Percentiles rank a stretch among this genome's conserved stretches.
These are phyloP conservation scores for Littorina saxatilis DNA, from an alignment of 1,140 invertebrate genomes.

Conservation along the genomic window DNA sequence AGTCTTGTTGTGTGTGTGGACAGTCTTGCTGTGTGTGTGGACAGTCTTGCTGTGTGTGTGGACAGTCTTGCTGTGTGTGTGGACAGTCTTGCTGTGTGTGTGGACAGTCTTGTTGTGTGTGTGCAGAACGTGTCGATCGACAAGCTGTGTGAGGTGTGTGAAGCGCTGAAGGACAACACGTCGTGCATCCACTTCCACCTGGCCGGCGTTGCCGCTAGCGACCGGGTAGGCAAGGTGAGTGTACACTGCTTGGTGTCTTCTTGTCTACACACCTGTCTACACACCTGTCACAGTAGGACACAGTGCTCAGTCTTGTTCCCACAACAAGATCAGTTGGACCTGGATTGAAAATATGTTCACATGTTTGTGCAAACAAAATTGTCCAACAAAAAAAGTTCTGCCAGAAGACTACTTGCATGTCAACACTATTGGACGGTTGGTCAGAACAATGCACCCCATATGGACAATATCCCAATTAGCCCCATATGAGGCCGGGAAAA, in stretches of 20 bases:
- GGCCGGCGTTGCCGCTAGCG: slow-evolving; percentile 91
- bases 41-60: too few relatives aligned
- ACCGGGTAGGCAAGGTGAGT: slow-evolving; percentile 83
- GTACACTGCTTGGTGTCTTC: too few relatives aligned
- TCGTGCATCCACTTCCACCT: slow-evolving; percentile 93
- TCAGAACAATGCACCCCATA: too few relatives aligned
- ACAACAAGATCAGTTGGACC: too few relatives aligned
- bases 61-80: background rate
- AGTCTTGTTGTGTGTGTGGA: background rate
- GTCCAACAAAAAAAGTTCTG: too few relatives aligned
- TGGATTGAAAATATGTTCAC: too few relatives aligned
- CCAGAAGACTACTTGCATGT: too few relatives aligned
- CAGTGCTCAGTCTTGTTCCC: background rate
- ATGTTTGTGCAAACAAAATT: too few relatives aligned
- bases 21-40: background rate
- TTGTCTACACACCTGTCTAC: background rate
- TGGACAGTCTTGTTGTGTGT: slow-evolving; percentile 33
- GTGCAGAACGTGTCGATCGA: slow-evolving; percentile 97
- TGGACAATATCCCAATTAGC: too few relatives aligned
- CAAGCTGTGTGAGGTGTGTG: slow-evolving; percentile 92
- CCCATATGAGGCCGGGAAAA: too few relatives aligned
- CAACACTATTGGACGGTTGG: too few relatives aligned
- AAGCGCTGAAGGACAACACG: slow-evolving; percentile 92
- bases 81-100: background rate
- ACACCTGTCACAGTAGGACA: background rate